Percentiles rank a stretch among this genome's conserved stretches.
Conservation (phyloP, 2,888 invertebrate species). For the Conchocele bisecta region DNA sequence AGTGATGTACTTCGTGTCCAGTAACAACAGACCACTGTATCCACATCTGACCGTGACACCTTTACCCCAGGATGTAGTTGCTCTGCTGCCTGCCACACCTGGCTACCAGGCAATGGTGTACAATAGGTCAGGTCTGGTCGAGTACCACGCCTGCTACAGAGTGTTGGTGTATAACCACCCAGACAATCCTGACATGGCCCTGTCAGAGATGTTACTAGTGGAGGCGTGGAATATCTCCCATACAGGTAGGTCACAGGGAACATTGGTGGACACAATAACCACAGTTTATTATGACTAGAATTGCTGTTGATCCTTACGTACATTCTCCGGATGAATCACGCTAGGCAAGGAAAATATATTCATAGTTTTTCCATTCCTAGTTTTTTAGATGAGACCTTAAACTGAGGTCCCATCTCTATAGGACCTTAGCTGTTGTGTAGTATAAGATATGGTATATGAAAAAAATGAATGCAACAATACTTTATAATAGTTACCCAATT, state of each 20-base stretch:
- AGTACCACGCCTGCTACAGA: slow-evolving; percentile 27
- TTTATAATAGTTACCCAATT: no score
- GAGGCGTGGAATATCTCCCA: background rate
- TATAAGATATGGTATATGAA: no score
- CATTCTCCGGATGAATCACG: no score
- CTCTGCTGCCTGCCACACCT: slow-evolving; percentile 1
- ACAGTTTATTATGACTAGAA: background rate
- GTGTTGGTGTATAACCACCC: slow-evolving; percentile 19
- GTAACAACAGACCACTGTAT: slow-evolving; percentile 28
- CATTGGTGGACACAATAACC: background rate
- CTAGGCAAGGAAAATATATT: no score
- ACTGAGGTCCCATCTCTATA: no score
- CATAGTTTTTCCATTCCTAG: no score
- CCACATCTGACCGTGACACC: slow-evolving; percentile 51
- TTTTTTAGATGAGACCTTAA: no score
- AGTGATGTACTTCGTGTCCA: slow-evolving; percentile 46
- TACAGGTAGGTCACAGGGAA: background rate
- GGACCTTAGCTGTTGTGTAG: no score
- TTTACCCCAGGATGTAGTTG: slow-evolving; percentile 5
- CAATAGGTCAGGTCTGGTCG: slow-evolving; percentile 15
- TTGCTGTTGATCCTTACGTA: no score
- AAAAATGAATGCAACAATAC: no score
- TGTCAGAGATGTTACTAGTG: background rate
- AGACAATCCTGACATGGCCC: slow-evolving; percentile 20
- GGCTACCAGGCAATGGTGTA: slow-evolving; percentile 24